Base-by-base conservation (phyloP, 2,797 vertebrate genomes). In the Erithacus rubecula region DNA sequence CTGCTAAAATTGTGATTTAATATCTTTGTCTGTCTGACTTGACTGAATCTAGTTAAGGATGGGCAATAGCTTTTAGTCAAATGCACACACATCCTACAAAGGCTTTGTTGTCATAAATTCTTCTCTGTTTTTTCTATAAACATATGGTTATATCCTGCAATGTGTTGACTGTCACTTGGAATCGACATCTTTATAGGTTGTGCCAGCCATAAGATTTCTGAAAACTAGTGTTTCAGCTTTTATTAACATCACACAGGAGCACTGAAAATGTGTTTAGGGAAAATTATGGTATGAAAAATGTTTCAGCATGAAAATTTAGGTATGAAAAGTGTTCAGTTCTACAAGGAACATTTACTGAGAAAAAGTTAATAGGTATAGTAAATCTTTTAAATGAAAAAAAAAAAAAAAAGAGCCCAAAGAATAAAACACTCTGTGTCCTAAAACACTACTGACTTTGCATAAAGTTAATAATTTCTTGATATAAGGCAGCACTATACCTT, bases 171-270 rank as follows among this genome's bases (percentile, higher is more conserved):
- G 70, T 70, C 74, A 72, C 77, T 92, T 92, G 56, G 81, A 93
- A 92, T 90, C 1, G 5, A 89, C 44, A 74, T 86, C 86, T 93
- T 87, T 84, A 90, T 90, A 89, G 55, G 43, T 39, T 92, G 70
- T 90, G 70, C 77, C 68, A 94, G 60, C 32, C 60, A 49, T 74
- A 83, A 34, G 72, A 94, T 68, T 93, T 89, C 76, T 81, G 65
- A 87, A 94, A 94, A 90, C 21, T 53, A 68, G 60, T 37, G 37
- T 84, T 94, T 95, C 88, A 83, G 77, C 52, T 95, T 86, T 91
- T 91, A 89, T 95, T 93, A 90, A 52, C 74, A 70, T 95, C 85
- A 75, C 32, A 67, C 65, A 78, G 77, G 77, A 92, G 37, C 36
- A 65, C 32, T 87, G 80, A 86, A 81, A 93, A 69, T 63, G 76